Percentiles rank a stretch among this genome's conserved stretches.
Conservation (phyloP, 1,140 invertebrate genomes). For the Cylas formicarius region DNA sequence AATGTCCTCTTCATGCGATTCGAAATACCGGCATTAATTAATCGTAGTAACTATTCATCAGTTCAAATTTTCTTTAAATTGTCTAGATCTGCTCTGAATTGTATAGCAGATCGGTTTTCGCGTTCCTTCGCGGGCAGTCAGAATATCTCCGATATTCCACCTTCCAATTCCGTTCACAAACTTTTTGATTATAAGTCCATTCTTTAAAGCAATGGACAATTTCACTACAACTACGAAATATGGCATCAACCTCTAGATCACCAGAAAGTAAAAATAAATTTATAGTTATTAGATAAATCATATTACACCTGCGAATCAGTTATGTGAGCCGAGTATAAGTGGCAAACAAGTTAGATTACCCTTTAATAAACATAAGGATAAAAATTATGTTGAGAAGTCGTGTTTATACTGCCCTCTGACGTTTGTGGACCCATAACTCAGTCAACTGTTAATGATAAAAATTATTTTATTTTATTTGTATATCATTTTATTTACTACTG, state of each 20-base stretch:
- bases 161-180: too few relatives aligned
- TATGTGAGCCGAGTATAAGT: slow-evolving; percentile 45
- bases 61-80: too few relatives aligned
- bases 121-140: too few relatives aligned
- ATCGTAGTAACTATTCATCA: too few relatives aligned
- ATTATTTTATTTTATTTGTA: slow-evolving; percentile 41
- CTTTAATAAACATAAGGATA: slow-evolving; percentile 38
- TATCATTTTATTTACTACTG: slow-evolving; percentile 38
- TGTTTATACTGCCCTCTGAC: slow-evolving; percentile 43
- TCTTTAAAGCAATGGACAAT: too few relatives aligned
- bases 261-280: slow-evolving; percentile 6
- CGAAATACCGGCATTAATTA: too few relatives aligned
- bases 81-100: neutral
- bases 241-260: slow-evolving; percentile 22
- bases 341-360: slow-evolving; percentile 42
- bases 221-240: slow-evolving; percentile 2
- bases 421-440: slow-evolving; percentile 43
- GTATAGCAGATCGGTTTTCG: too few relatives aligned
- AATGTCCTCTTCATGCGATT: too few relatives aligned
- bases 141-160: too few relatives aligned
- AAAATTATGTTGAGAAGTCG: slow-evolving; percentile 36
- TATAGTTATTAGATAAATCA: slow-evolving; percentile 23
- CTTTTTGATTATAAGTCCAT: too few relatives aligned
- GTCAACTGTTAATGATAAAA: slow-evolving; percentile 33
- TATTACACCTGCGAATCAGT: slow-evolving; percentile 24